A percentile compares a stretch with the other conserved stretches of the same genome.
Conservation (phyloP, 2,797 vertebrate species). For the Tapirus indicus region DNA sequence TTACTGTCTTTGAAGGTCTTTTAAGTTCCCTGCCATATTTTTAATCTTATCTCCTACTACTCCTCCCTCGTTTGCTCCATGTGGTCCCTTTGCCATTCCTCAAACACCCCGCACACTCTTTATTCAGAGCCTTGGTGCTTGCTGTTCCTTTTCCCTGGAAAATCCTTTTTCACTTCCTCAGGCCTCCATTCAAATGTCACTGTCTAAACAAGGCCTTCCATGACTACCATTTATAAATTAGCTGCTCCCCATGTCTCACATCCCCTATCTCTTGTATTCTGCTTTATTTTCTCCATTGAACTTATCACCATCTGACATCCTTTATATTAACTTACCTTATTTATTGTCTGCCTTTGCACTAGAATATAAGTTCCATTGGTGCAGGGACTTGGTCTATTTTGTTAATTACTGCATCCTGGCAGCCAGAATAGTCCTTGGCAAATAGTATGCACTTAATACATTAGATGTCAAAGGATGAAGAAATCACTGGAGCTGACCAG, state of each 20-base stretch:
- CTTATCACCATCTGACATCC: neutral
- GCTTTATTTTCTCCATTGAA: neutral
- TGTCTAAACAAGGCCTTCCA: neutral
- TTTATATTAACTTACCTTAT: neutral
- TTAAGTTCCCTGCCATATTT: neutral
- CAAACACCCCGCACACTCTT: neutral
- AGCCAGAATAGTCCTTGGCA: neutral
- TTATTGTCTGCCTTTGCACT: neutral
- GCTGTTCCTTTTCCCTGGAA: neutral
- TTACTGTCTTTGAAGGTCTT: neutral
- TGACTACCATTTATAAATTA: neutral
- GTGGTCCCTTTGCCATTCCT: neutral
- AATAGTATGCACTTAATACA: neutral
- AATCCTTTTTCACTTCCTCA: neutral
- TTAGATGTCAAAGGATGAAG: neutral
- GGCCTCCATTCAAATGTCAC: neutral
- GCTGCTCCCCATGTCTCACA: neutral
- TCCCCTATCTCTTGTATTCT: neutral
- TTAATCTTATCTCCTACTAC: neutral
- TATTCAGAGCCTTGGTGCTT: neutral
- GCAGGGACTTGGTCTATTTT: neutral
- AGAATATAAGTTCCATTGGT: neutral
- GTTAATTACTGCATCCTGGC: neutral
- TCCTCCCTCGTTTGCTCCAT: neutral
- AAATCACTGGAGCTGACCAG: neutral